Evolutionary conservation across 2,888 invertebrate species (phyloP).

Genomic region (Rhagonycha fulva): DNA sequence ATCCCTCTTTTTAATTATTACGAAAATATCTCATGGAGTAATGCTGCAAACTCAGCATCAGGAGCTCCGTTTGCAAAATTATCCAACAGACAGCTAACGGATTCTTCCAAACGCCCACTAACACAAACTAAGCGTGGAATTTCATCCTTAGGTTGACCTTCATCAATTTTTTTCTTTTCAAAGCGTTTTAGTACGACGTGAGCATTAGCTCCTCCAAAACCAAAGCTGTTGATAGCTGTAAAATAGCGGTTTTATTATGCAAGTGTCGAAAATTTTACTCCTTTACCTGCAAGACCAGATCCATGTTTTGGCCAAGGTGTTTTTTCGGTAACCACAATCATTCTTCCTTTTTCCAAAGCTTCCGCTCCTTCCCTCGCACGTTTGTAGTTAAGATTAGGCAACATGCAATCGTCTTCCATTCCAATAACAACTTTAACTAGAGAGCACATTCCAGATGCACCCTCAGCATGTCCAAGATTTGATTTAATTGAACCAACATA

Average conservation of each 20-base stretch:
- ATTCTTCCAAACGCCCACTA: slow-evolving; percentile 81
- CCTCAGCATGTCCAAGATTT: slow-evolving; percentile 92
- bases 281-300: slow-evolving; percentile 2
- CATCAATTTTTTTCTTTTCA: slow-evolving; percentile 64
- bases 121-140: slow-evolving; percentile 73
- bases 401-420: slow-evolving; percentile 78
- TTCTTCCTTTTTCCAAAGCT: slow-evolving; percentile 64
- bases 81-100: slow-evolving; percentile 68
- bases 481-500: slow-evolving; percentile 91
- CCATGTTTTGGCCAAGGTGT: slow-evolving; percentile 60
- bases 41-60: slow-evolving; percentile 60
- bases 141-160: slow-evolving; percentile 63
- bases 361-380: slow-evolving; percentile 58
- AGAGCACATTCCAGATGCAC: slow-evolving; percentile 70
- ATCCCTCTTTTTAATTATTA: slow-evolving; percentile 14
- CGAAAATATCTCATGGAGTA: slow-evolving; percentile 46
- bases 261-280: slow-evolving; percentile 37
- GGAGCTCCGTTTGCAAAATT: slow-evolving; percentile 64
- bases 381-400: slow-evolving; percentile 83
- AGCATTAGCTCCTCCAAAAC: slow-evolving; percentile 90
- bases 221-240: slow-evolving; percentile 88
- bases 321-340: slow-evolving; percentile 74
- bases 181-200: slow-evolving; percentile 70
- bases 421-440: slow-evolving; percentile 57
- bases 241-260: slow-evolving; percentile 12